phyloP scores from a whole-genome alignment of 2,888 invertebrate genomes.

The Branchipolynoe longqiensis region DNA sequence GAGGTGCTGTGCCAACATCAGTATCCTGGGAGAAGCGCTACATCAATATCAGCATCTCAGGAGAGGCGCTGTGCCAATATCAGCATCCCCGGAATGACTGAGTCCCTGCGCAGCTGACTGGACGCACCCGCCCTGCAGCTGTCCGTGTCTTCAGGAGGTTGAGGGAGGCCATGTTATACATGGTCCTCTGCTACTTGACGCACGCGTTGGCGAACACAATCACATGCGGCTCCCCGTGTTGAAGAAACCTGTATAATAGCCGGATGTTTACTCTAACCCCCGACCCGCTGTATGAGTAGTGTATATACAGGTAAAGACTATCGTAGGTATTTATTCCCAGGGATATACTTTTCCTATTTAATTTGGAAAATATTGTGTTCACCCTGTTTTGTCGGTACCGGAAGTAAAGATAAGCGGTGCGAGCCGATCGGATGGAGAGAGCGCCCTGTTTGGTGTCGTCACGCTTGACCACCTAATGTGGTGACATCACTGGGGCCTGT shows the following conservation, averaged over 20 bases:
- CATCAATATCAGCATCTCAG: no score
- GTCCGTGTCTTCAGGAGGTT: background rate
- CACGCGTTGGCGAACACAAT: background rate
- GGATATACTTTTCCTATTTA: constrained; percentile 47
- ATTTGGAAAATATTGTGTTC: constrained; percentile 43
- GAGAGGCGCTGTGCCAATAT: background rate
- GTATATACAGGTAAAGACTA: constrained; percentile 30
- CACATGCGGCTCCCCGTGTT: background rate
- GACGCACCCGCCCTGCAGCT: background rate
- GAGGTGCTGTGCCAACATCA: background rate
- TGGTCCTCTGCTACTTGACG: no score
- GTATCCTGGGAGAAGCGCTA: no score
- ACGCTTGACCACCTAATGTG: no score
- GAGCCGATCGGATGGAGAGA: no score
- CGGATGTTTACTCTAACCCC: no score
- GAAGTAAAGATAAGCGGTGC: background rate
- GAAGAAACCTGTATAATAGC: constrained; percentile 3
- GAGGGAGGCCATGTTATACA: constrained; percentile 13
- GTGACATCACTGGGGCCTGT: constrained; percentile 2
- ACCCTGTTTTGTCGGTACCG: constrained; percentile 7
- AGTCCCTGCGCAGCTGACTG: background rate
- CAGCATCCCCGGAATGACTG: background rate
- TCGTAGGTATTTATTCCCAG: constrained; percentile 46
- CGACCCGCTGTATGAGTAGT: constrained; percentile 15
- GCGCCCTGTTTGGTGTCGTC: background rate